These are phyloP conservation scores for Hololepta plana DNA, from an alignment of 2,888 invertebrate genomes.

Conservation along the genomic window DNA sequence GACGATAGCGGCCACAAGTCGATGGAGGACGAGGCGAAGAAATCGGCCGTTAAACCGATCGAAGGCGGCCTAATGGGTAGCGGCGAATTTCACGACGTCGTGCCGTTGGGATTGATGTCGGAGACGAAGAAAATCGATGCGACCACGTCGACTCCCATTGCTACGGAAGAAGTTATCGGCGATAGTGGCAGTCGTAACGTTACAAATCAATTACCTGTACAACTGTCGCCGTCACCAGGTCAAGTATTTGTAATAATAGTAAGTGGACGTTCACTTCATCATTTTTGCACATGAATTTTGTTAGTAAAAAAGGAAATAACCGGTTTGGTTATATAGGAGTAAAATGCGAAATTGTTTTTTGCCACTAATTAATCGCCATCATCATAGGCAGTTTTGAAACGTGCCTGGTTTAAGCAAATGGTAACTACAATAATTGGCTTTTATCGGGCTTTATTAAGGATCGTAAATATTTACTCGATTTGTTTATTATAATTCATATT, in stretches of 20 bases:
- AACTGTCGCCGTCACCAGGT: constrained; percentile 19
- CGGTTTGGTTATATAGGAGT: constrained; percentile 2
- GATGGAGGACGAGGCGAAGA: neutral
- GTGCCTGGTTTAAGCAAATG: no score
- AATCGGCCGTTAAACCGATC: constrained; percentile 1
- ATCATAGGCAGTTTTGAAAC: no score
- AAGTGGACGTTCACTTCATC: constrained; percentile 21
- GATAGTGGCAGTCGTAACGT: constrained; percentile 2
- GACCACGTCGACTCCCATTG: neutral
- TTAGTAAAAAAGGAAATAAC: neutral
- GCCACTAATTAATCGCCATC: no score
- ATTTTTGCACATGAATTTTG: constrained; percentile 5
- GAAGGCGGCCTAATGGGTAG: constrained; percentile 26
- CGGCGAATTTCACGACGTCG: constrained; percentile 35
- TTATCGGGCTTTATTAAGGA: no score
- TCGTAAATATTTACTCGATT: no score
- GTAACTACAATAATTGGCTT: no score
- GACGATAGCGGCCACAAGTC: neutral
- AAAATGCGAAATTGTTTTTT: no score
- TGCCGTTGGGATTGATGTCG: constrained; percentile 12
- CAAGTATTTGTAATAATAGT: constrained; percentile 31
- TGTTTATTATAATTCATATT: no score
- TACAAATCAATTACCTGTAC: constrained; percentile 2
- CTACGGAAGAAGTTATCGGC: neutral
- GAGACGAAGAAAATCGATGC: neutral